Evolutionary conservation across 2,113 vertebrate species (phyloP).

Genomic region (Fulica atra): DNA sequence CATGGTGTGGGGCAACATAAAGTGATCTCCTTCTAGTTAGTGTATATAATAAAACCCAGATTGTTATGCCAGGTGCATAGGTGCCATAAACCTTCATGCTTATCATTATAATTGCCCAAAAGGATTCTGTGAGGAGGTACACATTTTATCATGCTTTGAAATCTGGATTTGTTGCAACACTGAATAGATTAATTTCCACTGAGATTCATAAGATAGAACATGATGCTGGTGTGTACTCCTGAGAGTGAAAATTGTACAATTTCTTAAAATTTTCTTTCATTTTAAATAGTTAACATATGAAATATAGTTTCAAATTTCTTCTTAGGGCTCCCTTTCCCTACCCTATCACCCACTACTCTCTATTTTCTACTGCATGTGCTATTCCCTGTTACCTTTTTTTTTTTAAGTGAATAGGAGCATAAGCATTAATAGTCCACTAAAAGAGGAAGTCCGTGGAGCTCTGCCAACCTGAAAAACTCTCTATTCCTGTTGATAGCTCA

Average conservation of each 20-base stretch:
- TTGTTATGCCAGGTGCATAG: background rate
- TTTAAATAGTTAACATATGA: background rate
- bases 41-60: background rate
- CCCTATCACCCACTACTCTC: background rate
- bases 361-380: background rate
- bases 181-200: background rate
- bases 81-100: background rate
- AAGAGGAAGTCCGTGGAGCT: background rate
- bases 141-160: background rate
- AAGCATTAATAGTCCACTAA: background rate
- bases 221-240: background rate
- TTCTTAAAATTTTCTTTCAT: background rate
- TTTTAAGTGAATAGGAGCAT: background rate
- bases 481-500: background rate
- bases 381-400: background rate
- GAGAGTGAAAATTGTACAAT: background rate
- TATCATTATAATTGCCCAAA: background rate
- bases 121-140: background rate
- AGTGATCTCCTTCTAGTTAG: background rate
- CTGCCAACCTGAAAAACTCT: background rate
- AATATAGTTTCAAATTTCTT: background rate
- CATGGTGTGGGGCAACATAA: rapidly evolving
- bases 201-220: background rate
- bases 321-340: background rate
- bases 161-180: background rate